phyloP scores from a whole-genome alignment of 2,113 vertebrate genomes.

The Platysternon megacephalum region DNA sequence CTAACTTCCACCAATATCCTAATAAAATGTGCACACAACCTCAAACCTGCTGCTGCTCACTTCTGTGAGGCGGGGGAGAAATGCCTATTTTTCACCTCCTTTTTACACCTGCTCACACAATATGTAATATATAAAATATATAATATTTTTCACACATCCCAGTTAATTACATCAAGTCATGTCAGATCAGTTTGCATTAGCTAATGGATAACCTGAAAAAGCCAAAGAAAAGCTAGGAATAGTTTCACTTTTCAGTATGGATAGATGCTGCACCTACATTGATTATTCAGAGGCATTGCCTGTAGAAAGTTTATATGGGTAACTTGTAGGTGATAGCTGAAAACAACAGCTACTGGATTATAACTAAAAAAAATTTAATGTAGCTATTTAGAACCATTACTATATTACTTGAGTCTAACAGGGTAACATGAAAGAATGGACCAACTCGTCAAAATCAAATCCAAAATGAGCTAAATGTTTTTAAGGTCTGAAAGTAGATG shows the following conservation, averaged over 20 bases:
- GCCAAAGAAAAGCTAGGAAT: neutral
- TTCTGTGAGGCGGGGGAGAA: neutral
- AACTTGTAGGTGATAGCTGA: neutral
- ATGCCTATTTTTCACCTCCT: neutral
- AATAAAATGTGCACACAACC: neutral
- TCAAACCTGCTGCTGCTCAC: neutral
- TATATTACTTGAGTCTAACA: neutral
- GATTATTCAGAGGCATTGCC: neutral
- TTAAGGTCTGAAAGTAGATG: neutral
- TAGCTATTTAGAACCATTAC: neutral
- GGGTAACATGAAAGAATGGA: neutral
- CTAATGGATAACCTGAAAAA: neutral
- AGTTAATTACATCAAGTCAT: neutral
- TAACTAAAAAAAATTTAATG: neutral
- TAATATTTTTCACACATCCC: neutral
- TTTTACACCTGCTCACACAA: neutral
- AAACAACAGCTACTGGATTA: neutral
- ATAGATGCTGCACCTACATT: neutral
- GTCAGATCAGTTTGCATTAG: neutral
- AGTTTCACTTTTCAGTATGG: neutral
- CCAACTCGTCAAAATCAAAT: neutral
- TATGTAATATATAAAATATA: neutral
- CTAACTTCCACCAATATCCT: neutral
- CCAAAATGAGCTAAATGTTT: neutral
- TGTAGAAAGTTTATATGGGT: neutral